Evolutionary conservation across 1,140 invertebrate species (phyloP).

Genomic region (Drosophila asahinai): DNA sequence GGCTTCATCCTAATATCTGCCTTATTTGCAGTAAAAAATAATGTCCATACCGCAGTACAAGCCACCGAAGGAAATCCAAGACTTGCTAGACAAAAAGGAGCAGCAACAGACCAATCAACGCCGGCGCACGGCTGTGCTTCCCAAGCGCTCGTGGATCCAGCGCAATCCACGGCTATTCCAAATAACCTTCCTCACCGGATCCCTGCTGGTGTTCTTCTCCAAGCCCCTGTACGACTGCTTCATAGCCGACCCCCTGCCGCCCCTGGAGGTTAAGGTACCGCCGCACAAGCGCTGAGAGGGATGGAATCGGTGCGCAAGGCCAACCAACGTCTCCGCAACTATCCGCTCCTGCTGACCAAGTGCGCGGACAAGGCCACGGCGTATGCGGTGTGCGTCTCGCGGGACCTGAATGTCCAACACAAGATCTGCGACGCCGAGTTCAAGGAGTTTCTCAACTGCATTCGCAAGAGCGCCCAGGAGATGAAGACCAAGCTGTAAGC

Average conservation of each 20-base stretch:
- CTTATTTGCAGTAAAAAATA: conserved; percentile 53
- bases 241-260: conserved; percentile 74
- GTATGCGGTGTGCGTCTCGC: conserved; percentile 92
- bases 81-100: conserved; percentile 57
- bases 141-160: conserved; percentile 84
- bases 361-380: conserved; percentile 89
- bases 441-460: conserved; percentile 89
- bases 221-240: conserved; percentile 90
- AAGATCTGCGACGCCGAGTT: conserved; percentile 92
- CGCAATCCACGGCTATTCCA: conserved; percentile 87
- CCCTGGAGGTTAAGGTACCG: conserved; percentile 72
- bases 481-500: conserved; percentile 89
- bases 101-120: conserved; percentile 72
- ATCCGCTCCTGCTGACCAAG: conserved; percentile 90
- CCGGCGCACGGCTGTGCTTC: conserved; percentile 67
- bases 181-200: conserved; percentile 84
- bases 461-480: conserved; percentile 88
- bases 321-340: conserved; percentile 89
- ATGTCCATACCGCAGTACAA: conserved; percentile 76
- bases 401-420: conserved; percentile 90
- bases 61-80: conserved; percentile 71
- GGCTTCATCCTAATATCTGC: background rate
- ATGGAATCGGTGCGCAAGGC: conserved; percentile 94
- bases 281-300: conserved; percentile 74
- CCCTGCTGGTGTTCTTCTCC: conserved; percentile 88